These are phyloP conservation scores for Spisula subtruncata DNA, from an alignment of 2,888 invertebrate genomes.

Conservation along the genomic window DNA sequence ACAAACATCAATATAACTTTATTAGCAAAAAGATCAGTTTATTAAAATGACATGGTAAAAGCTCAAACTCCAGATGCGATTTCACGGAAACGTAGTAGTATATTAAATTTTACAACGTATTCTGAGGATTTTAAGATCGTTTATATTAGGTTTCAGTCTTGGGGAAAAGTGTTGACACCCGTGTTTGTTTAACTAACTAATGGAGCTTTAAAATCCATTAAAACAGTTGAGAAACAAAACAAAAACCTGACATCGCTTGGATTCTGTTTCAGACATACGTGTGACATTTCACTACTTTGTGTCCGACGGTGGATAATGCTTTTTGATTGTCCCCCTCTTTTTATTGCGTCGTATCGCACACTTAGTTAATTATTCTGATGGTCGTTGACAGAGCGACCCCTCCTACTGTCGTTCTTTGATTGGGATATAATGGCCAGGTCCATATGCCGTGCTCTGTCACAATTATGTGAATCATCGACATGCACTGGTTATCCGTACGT, in stretches of 20 bases:
- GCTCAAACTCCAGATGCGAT: too few species aligned
- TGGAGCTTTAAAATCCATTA: not conserved
- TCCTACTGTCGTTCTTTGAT: slow-evolving; percentile 8
- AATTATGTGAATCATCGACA: not conserved
- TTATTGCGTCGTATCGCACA: not conserved
- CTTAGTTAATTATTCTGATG: slow-evolving; percentile 30
- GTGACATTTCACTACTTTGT: not conserved
- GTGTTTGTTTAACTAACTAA: not conserved
- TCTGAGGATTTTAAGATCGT: not conserved
- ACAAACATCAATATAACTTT: too few species aligned
- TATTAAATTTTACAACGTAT: too few species aligned
- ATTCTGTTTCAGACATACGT: not conserved
- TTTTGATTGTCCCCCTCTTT: not conserved
- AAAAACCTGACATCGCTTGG: not conserved
- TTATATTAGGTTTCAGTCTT: not conserved
- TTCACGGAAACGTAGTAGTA: too few species aligned
- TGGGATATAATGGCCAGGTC: not conserved
- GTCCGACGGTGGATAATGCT: not conserved
- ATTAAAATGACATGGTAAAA: too few species aligned
- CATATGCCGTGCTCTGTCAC: not conserved
- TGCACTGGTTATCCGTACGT: not conserved
- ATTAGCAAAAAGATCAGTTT: too few species aligned
- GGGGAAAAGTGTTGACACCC: not conserved
- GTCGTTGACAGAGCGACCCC: not conserved
- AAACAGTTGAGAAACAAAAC: not conserved